Evolutionary conservation across 1,140 invertebrate species (phyloP).

Genomic region (Drosophila gunungcola): DNA sequence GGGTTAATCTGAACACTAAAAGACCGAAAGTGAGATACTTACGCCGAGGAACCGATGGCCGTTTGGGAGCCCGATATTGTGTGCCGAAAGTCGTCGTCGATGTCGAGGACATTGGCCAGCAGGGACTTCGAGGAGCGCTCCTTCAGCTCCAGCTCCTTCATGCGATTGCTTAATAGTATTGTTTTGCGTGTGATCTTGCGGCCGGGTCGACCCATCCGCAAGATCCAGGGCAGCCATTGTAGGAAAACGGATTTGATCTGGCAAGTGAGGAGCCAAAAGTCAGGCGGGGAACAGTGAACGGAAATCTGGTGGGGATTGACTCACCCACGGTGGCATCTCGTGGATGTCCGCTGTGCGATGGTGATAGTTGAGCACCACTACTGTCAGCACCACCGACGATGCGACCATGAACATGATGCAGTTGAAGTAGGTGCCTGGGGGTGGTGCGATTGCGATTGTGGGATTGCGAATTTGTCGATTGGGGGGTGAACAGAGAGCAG

Average conservation of each 20-base stretch:
- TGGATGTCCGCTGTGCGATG: conserved; percentile 98
- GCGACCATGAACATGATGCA: conserved; percentile 99
- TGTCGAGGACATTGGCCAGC: conserved; percentile 96
- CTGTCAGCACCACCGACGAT: conserved; percentile 98
- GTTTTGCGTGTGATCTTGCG: conserved; percentile 96
- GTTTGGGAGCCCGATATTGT: conserved; percentile 85
- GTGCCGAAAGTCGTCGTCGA: conserved; percentile 96
- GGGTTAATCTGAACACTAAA: not conserved
- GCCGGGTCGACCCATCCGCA: conserved; percentile 97
- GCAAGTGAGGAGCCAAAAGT: conserved; percentile 5
- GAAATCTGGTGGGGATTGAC: conserved; percentile 68
- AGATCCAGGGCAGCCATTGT: conserved; percentile 98
- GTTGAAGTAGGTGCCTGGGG: conserved; percentile 98
- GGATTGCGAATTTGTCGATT: conserved; percentile 9
- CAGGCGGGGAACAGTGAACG: not conserved
- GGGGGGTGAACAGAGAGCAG: conserved; percentile 48
- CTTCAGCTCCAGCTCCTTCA: conserved; percentile 95
- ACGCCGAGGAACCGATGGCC: conserved; percentile 85
- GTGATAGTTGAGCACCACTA: conserved; percentile 99
- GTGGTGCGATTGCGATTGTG: conserved; percentile 8
- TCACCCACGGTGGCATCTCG: conserved; percentile 98
- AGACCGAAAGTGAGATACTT: conserved; percentile 36
- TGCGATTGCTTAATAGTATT: conserved; percentile 93
- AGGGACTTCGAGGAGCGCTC: conserved; percentile 96
- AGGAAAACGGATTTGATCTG: conserved; percentile 97